These are phyloP conservation scores for Rhadina sibilatrix DNA, from an alignment of 2,113 vertebrate genomes.

Conservation along the genomic window DNA sequence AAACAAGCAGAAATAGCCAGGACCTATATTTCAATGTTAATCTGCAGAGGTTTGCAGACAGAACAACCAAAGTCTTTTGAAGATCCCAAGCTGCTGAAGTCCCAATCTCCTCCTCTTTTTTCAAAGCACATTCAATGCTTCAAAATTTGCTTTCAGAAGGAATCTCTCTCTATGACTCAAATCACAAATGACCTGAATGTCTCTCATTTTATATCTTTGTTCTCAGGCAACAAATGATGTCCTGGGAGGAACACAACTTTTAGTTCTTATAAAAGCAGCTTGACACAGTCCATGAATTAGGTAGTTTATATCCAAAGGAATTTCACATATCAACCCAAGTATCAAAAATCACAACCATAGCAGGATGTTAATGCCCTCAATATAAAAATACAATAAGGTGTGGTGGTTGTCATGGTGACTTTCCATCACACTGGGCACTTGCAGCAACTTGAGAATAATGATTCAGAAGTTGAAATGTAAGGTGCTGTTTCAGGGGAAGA, in stretches of 20 bases:
- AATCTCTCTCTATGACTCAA: neutral
- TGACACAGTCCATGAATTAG: neutral
- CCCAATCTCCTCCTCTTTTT: neutral
- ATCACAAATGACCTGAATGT: neutral
- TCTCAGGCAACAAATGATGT: neutral
- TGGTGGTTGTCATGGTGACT: conserved; percentile 31
- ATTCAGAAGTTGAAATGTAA: neutral
- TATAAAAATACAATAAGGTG: conserved; percentile 12
- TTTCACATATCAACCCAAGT: neutral
- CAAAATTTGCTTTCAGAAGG: neutral
- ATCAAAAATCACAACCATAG: neutral
- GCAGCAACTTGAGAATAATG: neutral
- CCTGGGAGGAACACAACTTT: neutral
- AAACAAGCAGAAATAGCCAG: neutral
- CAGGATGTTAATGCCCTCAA: neutral
- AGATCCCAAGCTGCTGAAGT: neutral
- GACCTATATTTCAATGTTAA: neutral
- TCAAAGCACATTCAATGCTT: neutral
- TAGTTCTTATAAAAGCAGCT: neutral
- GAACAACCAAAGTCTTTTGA: neutral
- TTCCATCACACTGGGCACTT: neutral
- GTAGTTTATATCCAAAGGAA: neutral
- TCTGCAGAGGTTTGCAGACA: neutral
- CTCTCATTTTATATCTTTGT: neutral
- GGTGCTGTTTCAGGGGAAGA: neutral